These are phyloP conservation scores for Myotis lucifugus DNA, from an alignment of 2,113 vertebrate species.

Conservation along the genomic window DNA sequence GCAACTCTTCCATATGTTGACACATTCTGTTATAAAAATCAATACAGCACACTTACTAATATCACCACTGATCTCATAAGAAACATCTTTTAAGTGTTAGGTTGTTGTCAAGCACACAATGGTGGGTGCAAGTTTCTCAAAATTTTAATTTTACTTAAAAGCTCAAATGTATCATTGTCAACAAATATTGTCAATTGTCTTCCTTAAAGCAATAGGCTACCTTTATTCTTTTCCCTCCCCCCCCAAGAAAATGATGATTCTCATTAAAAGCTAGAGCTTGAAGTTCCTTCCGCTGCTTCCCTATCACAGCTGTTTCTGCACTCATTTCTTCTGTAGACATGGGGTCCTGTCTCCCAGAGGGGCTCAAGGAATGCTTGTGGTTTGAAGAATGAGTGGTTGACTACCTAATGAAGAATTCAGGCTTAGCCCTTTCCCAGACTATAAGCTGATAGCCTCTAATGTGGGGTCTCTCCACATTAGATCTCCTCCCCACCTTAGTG, in stretches of 20 bases:
- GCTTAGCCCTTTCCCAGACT: background rate
- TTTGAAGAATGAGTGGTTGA: background rate
- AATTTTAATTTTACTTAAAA: background rate
- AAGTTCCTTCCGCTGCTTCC: background rate
- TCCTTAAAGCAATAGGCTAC: background rate
- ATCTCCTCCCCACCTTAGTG: background rate
- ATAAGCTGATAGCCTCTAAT: background rate
- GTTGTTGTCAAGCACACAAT: background rate
- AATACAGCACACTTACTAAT: background rate
- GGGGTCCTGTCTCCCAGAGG: background rate
- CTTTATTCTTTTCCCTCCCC: background rate
- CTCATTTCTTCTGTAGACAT: background rate
- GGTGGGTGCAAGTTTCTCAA: background rate
- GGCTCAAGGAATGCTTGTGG: background rate
- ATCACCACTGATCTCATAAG: background rate
- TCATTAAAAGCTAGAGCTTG: background rate
- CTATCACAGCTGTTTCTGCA: background rate
- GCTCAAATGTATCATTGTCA: background rate
- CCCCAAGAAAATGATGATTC: background rate
- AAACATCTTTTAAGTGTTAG: background rate
- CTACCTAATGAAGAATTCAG: background rate
- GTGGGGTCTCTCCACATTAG: background rate
- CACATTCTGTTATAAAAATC: conserved; percentile 43
- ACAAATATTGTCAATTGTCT: background rate
- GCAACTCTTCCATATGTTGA: background rate